Percentiles rank a stretch among this genome's conserved stretches.
These are phyloP conservation scores for Chrysotoxum bicinctum DNA, from an alignment of 2,888 invertebrate genomes.

Conservation along the genomic window DNA sequence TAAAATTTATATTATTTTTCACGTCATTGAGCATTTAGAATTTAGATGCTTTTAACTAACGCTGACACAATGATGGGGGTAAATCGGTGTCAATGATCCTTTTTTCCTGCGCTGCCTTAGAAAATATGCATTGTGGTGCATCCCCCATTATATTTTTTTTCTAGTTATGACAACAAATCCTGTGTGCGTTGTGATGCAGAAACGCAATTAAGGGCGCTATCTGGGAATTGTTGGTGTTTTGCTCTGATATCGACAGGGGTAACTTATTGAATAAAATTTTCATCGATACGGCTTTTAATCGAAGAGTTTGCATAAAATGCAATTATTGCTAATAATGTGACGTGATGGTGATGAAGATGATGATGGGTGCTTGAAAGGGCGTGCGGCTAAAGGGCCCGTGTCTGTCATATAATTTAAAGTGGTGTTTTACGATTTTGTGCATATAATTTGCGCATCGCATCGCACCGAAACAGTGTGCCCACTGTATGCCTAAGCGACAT, in stretches of 20 bases:
- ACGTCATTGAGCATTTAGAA: constrained; percentile 69
- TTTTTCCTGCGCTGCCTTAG: background rate
- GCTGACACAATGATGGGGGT: constrained; percentile 1
- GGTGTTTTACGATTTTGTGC: constrained; percentile 66
- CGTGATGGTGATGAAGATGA: constrained; percentile 14
- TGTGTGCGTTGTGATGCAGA: constrained; percentile 34
- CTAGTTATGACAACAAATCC: constrained; percentile 8
- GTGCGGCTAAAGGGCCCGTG: constrained; percentile 13
- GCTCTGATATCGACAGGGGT: constrained; percentile 29
- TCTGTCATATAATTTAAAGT: constrained; percentile 29
- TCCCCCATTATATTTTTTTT: constrained; percentile 7
- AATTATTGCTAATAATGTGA: constrained; percentile 67
- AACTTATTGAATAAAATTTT: constrained; percentile 35
- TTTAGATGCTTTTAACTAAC: constrained; percentile 41
- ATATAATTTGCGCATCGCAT: constrained; percentile 62
- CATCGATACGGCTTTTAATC: constrained; percentile 54
- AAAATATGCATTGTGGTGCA: constrained; percentile 37
- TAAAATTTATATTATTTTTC: constrained; percentile 68
- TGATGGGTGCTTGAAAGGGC: constrained; percentile 61
- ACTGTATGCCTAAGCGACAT: constrained; percentile 33
- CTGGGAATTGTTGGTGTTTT: background rate
- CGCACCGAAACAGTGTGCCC: background rate
- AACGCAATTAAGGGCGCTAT: constrained; percentile 49
- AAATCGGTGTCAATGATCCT: constrained; percentile 29
- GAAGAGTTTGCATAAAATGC: constrained; percentile 66